Conservation (phyloP, 2,797 vertebrate species). For the Characodon lateralis region DNA sequence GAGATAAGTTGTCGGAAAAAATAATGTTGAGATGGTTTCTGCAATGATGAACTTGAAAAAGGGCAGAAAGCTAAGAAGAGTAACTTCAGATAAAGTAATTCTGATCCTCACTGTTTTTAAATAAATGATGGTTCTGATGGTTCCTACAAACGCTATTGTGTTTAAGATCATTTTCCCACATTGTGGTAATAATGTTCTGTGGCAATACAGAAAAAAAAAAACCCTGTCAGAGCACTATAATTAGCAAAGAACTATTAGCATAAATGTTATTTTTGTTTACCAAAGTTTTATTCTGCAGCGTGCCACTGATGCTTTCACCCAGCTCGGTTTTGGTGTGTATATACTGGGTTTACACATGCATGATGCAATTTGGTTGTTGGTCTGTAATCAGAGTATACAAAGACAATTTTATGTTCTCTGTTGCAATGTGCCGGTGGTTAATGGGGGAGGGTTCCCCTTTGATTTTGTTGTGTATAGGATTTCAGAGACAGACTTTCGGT, state of each 20-base stretch:
- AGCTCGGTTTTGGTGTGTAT: constrained; percentile 35
- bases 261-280: not conserved
- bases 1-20: not conserved
- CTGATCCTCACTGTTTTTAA: too few relatives aligned
- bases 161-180: not conserved
- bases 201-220: not conserved
- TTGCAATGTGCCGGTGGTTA: constrained; percentile 50
- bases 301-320: constrained; percentile 32
- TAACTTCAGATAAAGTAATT: not conserved
- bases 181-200: too few relatives aligned
- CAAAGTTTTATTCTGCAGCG: not conserved
- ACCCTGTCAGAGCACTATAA: not conserved
- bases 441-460: constrained; percentile 47
- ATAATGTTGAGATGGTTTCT: not conserved
- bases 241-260: not conserved
- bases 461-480: constrained; percentile 61
- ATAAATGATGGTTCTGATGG: not conserved
- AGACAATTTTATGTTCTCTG: constrained; percentile 54
- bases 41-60: not conserved
- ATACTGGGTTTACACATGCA: constrained; percentile 49
- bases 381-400: constrained; percentile 68
- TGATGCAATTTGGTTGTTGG: constrained; percentile 35
- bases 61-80: too few relatives aligned
- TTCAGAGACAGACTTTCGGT: constrained; percentile 47
- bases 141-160: not conserved